Percentiles rank a stretch among this genome's conserved stretches.
These are phyloP conservation scores for Leptocoma aspasia DNA, from an alignment of 2,113 vertebrate species.

Conservation along the genomic window DNA sequence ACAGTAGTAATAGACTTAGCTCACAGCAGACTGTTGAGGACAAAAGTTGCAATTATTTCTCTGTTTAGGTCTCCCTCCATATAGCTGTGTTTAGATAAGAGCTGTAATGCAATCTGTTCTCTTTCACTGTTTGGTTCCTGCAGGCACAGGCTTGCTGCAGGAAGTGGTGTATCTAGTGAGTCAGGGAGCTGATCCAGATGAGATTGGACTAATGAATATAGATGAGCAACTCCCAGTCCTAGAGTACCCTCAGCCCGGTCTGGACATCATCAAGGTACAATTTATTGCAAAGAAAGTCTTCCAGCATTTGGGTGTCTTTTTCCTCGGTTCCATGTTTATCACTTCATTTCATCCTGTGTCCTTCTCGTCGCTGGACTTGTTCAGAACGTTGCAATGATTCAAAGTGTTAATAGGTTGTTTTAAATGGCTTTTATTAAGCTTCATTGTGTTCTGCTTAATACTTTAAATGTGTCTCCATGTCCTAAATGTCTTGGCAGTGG, in stretches of 20 bases:
- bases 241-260: constrained; percentile 94
- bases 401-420: neutral
- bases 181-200: constrained; percentile 95
- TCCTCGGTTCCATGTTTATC: neutral
- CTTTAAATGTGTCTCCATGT: neutral
- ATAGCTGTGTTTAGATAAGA: constrained; percentile 19
- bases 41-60: neutral
- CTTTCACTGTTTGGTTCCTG: neutral
- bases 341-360: neutral
- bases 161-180: constrained; percentile 97
- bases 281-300: neutral
- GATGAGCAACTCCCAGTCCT: constrained; percentile 96
- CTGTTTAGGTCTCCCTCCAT: neutral
- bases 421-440: neutral
- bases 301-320: neutral
- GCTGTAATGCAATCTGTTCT: constrained; percentile 29
- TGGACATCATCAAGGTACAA: constrained; percentile 97
- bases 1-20: neutral
- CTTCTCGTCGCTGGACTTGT: neutral
- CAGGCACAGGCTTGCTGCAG: constrained; percentile 95
- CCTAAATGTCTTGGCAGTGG: neutral
- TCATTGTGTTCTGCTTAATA: neutral
- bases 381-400: neutral
- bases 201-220: constrained; percentile 98
- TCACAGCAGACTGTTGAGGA: neutral